phyloP scores from a whole-genome alignment of 2,888 invertebrate genomes.

The Leptopterna dolabrata region DNA sequence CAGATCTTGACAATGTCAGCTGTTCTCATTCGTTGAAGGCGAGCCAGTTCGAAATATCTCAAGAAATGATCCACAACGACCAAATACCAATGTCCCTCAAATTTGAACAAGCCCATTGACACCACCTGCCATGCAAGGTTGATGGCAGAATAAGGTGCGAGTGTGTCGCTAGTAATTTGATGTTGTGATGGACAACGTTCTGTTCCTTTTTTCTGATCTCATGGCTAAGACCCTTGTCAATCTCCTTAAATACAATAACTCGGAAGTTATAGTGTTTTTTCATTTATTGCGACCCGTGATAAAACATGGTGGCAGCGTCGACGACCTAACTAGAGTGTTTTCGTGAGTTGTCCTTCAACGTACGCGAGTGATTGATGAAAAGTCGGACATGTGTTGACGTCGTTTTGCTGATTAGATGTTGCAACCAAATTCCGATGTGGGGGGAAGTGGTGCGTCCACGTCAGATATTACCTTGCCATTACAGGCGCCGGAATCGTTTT shows the following conservation, averaged over 20 bases:
- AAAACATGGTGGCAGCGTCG: background rate
- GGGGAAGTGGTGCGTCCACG: background rate
- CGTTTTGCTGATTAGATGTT: background rate
- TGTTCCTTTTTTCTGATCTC: too few relatives aligned
- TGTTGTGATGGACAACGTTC: too few relatives aligned
- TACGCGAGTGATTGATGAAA: background rate
- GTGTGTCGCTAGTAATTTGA: too few relatives aligned
- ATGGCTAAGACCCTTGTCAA: too few relatives aligned
- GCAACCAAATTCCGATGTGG: background rate
- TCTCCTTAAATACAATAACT: too few relatives aligned
- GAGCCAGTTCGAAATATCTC: background rate
- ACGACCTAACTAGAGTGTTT: background rate
- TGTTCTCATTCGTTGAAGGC: background rate
- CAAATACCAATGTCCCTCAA: background rate
- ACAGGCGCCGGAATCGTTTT: background rate
- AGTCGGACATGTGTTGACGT: background rate
- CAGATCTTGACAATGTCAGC: background rate
- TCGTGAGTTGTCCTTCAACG: background rate
- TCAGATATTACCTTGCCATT: background rate
- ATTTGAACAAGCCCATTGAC: slow-evolving; percentile 8
- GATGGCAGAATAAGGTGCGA: slow-evolving; percentile 22
- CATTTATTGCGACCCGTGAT: too few relatives aligned
- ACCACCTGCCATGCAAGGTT: slow-evolving; percentile 9
- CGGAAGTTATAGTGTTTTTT: too few relatives aligned
- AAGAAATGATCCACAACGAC: background rate